Evolutionary conservation across 64 coral and sea anemone species (phyloP).

Genomic region (Montipora sp.): DNA sequence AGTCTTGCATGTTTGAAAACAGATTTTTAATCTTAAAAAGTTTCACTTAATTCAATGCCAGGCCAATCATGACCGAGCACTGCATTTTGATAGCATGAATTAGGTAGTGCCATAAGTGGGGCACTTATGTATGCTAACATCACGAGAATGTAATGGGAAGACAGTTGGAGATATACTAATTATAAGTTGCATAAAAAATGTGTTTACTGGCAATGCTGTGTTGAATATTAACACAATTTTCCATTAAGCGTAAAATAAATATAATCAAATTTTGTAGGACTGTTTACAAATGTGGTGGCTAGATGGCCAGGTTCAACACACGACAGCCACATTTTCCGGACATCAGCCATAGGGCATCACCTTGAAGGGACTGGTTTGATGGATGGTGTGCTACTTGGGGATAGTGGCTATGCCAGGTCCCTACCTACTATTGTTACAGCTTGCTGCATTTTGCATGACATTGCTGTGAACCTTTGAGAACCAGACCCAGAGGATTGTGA

Average conservation of each 20-base stretch:
- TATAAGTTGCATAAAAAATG: background rate
- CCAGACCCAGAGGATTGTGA: background rate
- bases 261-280: constrained; percentile 4
- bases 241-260: background rate
- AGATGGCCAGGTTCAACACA: constrained; percentile 33
- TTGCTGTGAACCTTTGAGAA: background rate
- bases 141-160: background rate
- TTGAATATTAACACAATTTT: too few relatives aligned
- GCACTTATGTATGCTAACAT: background rate
- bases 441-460: background rate
- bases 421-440: background rate
- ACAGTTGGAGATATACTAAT: background rate
- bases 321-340: constrained; percentile 42
- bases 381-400: constrained; percentile 19
- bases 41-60: too few relatives aligned
- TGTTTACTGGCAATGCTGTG: background rate
- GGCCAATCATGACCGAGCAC: background rate
- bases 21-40: too few relatives aligned
- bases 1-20: too few relatives aligned
- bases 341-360: background rate
- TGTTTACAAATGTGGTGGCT: background rate
- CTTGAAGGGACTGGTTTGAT: background rate
- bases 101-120: background rate
- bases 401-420: background rate
- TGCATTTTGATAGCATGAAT: background rate